Conservation (phyloP, 2,888 invertebrate species). For the Nomada ferruginata region DNA sequence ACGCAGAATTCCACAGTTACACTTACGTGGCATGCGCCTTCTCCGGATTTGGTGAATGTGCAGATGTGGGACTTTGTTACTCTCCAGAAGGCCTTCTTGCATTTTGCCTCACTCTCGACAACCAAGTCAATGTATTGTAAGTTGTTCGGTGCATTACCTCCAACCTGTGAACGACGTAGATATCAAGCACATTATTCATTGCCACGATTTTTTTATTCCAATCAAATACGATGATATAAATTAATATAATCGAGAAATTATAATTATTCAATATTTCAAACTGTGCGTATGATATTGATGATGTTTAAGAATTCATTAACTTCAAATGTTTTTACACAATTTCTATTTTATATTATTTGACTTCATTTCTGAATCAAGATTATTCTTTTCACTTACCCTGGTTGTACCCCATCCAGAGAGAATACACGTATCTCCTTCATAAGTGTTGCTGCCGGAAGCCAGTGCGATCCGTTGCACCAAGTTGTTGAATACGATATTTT, state of each 20-base stretch:
- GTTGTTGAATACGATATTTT: constrained; percentile 65
- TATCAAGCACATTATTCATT: no score
- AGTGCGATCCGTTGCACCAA: constrained; percentile 71
- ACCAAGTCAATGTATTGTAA: constrained; percentile 69
- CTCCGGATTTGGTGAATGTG: constrained; percentile 76
- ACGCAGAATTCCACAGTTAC: neutral
- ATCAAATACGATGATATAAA: no score
- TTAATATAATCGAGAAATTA: no score
- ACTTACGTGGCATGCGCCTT: constrained; percentile 81
- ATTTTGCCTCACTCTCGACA: constrained; percentile 61
- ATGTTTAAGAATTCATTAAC: no score
- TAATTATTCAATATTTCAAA: no score
- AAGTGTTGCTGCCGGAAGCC: constrained; percentile 48
- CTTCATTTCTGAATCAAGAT: neutral
- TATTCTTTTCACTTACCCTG: constrained; percentile 54
- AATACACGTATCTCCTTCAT: constrained; percentile 52
- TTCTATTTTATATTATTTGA: neutral
- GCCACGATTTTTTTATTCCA: no score
- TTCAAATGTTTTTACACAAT: neutral
- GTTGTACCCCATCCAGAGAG: constrained; percentile 77
- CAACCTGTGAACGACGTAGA: constrained; percentile 52
- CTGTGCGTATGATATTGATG: no score
- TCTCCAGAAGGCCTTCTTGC: constrained; percentile 48
- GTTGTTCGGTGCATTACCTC: constrained; percentile 65
- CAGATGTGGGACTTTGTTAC: constrained; percentile 74